Conservation (phyloP, 2,113 vertebrate species). For the Gallinago paraguaiae region DNA sequence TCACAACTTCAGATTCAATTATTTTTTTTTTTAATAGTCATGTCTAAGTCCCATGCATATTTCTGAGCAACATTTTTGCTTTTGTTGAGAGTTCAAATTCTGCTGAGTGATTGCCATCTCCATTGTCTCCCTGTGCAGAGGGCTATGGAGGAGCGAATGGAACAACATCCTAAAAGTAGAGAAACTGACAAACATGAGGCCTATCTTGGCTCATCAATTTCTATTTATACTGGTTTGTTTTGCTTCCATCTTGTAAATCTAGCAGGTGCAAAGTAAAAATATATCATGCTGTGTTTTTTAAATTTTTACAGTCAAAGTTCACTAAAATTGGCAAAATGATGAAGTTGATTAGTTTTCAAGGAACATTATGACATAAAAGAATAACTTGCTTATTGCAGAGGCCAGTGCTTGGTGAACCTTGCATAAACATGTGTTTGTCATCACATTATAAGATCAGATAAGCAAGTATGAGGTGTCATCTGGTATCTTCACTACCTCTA, state of each 20-base stretch:
- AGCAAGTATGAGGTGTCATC: neutral
- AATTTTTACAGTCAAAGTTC: neutral
- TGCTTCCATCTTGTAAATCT: neutral
- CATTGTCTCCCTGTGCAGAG: neutral
- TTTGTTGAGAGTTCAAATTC: neutral
- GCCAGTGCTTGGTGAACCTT: neutral
- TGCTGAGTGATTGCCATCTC: neutral
- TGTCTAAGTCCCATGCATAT: neutral
- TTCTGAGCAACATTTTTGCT: neutral
- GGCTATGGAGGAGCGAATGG: neutral
- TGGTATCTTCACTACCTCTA: neutral
- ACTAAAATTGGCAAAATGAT: neutral
- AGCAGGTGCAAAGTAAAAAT: neutral
- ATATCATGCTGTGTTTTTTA: neutral
- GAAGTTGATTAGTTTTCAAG: neutral
- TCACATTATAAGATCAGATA: neutral
- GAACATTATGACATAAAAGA: neutral
- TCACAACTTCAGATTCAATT: neutral
- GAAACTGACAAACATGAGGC: neutral
- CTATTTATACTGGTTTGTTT: neutral
- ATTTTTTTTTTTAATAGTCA: neutral
- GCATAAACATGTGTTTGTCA: neutral
- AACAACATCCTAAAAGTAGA: neutral
- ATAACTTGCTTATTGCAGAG: neutral
- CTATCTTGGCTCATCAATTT: neutral